Evolutionary conservation across 2,888 invertebrate genomes (phyloP).

Genomic region (Schizaphis graminum): DNA sequence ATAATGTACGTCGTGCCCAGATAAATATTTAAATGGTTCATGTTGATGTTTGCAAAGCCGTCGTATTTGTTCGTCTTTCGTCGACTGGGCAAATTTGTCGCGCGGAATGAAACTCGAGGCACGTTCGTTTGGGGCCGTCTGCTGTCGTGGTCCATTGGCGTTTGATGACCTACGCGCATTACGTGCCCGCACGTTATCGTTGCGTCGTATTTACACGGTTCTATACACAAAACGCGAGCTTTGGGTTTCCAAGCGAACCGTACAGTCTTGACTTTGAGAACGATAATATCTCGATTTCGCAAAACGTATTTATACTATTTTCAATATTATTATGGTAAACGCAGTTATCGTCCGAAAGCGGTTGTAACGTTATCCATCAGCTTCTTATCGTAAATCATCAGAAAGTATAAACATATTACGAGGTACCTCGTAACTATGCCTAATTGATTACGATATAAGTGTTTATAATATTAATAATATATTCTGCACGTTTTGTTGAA

Average conservation of each 20-base stretch:
- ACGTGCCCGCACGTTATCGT: background rate
- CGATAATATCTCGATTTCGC: background rate
- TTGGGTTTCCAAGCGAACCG: background rate
- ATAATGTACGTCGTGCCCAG: background rate
- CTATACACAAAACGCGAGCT: background rate
- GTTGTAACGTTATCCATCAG: background rate
- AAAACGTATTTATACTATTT: background rate
- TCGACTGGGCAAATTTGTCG: conserved; percentile 12
- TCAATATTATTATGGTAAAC: conserved; percentile 8
- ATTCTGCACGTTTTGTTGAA: background rate
- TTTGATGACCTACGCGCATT: background rate
- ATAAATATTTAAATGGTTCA: conserved; percentile 11
- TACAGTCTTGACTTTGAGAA: background rate
- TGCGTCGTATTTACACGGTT: background rate
- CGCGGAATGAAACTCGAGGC: background rate
- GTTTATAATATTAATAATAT: background rate
- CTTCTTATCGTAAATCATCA: background rate
- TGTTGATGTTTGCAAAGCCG: background rate
- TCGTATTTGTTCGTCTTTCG: background rate
- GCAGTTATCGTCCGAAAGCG: background rate
- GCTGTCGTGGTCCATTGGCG: background rate
- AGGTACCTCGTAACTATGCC: background rate
- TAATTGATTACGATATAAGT: background rate
- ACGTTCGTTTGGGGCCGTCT: background rate
- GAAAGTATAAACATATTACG: background rate